Evolutionary conservation across 2,797 vertebrate species (phyloP), one percentile per base, ranked within the genome.

Genomic region (Ctenopoma kingsleyae): DNA sequence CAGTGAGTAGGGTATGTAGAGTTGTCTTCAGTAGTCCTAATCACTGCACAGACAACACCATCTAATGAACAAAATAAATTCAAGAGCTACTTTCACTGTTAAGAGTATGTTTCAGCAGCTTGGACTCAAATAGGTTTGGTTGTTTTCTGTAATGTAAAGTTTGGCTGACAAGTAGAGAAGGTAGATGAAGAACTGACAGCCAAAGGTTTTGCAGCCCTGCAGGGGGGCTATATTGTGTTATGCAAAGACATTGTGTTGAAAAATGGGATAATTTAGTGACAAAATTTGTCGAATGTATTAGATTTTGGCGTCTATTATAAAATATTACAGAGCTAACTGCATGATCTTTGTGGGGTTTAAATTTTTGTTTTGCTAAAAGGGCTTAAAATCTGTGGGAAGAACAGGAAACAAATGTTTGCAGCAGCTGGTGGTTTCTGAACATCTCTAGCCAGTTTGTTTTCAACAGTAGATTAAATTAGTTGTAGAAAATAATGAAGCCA

Each of bases 101-200:
- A 19, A 30, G 2, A 30, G 12, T 38, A 16, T 11, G n/a, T 15
- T 49, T 10, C 7, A 48, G 30, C 41, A 43, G 7, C 27, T 59
- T 1, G 1, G 32, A 38, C 53, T 41, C 15, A 16, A 50, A 36
- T 27, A 16, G 17, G 41, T 43, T 17, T 7, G 6, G 40, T 27
- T n/a, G 11, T 51, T 12, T 44, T 47, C 50, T 48, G 40, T 25
- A 16, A 58, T 36, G 12, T 48, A 35, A 19, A 49, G 25, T 2
- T 67, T 25, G 46, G 3, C 8, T 51, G 47, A 22, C n/a, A 35
- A 41, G 36, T 25, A 44, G 49, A 56, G 40, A 64, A 25, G 9
- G 1, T 6, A 23, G 10, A 19, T 27, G 25, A 27, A 27, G 3
- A 4, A 25, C 2, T 2, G 8, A 32, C 25, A 46, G 23, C 11